These are phyloP conservation scores for Yoshiicerus persimilis DNA, from an alignment of 1,140 invertebrate genomes.

Conservation along the genomic window DNA sequence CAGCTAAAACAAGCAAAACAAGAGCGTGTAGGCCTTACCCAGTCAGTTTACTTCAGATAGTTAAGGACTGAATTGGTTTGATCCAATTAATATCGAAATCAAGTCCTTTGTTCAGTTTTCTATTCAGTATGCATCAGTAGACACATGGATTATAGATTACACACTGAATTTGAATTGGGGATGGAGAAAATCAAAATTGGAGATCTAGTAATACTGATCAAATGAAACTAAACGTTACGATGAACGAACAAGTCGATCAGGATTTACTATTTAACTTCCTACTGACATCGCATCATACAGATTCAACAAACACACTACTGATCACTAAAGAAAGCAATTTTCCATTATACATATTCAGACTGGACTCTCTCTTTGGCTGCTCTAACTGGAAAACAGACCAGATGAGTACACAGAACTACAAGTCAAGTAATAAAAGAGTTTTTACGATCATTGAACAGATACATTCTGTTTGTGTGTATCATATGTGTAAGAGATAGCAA, in stretches of 20 bases:
- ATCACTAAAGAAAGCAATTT: too few relatives aligned
- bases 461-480: not conserved
- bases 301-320: too few relatives aligned
- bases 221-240: not conserved
- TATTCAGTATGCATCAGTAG: slow-evolving; percentile 12
- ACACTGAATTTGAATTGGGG: slow-evolving; percentile 12
- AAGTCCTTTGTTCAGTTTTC: not conserved
- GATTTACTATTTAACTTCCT: not conserved
- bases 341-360: too few relatives aligned
- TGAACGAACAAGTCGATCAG: not conserved
- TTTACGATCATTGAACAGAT: not conserved
- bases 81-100: slow-evolving; percentile 21
- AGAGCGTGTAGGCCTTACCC: not conserved
- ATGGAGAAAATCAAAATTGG: not conserved
- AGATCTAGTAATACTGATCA: not conserved
- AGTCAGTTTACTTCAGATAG: not conserved
- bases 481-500: not conserved
- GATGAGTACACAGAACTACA: not conserved
- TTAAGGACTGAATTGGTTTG: slow-evolving; percentile 2
- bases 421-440: slow-evolving; percentile 6
- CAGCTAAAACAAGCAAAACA: not conserved
- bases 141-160: slow-evolving; percentile 19
- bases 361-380: not conserved
- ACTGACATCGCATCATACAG: not conserved
- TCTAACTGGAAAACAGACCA: too few relatives aligned